Base-by-base conservation (phyloP, 2,797 vertebrate species). In the Dendrocincla tyrannina region DNA sequence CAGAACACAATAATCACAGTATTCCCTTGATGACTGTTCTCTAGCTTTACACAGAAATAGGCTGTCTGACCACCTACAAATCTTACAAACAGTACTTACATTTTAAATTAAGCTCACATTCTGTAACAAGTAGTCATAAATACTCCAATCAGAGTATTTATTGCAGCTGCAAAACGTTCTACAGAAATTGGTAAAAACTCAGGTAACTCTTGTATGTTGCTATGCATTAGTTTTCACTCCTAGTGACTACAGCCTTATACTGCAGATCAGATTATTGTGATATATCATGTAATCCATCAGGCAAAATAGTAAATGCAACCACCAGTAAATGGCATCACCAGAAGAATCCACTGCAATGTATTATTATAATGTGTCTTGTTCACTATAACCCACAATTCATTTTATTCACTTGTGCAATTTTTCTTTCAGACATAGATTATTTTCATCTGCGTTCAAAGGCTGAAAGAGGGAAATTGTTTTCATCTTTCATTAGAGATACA, bases 401-500 rank as follows among this genome's bases (percentile, higher is more conserved):
- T 89, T 89, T 78, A 80, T 60, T 84, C 13, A 10, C 62, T 67
- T 27, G 69, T 23, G 44, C 30, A 10, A 76, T 89, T 87, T 81
- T 91, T 44, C 59, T 78, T 79, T 76, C 42, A 82, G 67, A 68
- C 12, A 30, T 5, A 75, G 68, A 86, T 88, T 88, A 79, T 84
- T 72, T 84, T 81, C 83, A 81, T 59, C 68, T 35, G 24, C 68
- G 39, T 73, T 78, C 76, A 77, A 89, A 80, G 90, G 60, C 50
- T 88, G 39, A 55, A 88, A 91, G 81, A 88, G 56, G 46, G 53
- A 94, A 94, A 85, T 88, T 64, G 41, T 79, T 91, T 91, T 68
- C 89, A 22, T 60, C 78, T 88, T 62, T 80, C 84, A 68, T 78
- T 85, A 75, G 44, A 59, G 68, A 81, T 37, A 73, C 0, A 0